Base-by-base conservation (phyloP, 2,113 vertebrate genomes). In the Otis tarda region DNA sequence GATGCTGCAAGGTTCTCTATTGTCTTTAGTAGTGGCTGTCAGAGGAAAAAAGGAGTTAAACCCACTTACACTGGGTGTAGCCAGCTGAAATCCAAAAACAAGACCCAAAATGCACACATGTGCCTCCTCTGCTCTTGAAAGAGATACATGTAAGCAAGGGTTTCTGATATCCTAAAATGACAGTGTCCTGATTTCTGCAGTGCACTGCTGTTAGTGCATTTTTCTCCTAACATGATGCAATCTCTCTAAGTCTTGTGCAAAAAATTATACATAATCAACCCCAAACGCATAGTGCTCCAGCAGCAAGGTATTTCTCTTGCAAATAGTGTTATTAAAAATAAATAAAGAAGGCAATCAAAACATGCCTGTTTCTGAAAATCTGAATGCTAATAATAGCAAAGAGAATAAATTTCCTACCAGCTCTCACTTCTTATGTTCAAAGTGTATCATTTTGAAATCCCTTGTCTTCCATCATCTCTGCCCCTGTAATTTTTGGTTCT, bases 281-380 rank as follows among this genome's bases (percentile, higher is more conserved):
- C 43, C 49, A 95, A 90, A 75, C 0, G 8, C 61, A n/a, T 0
- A 0, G 71, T 68, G 41, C 41, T 90, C 65, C 49, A 93, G 73
- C 41, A 86, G 75, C 33, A 64, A 27, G n/a, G 41, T 55, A 83
- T 52, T 80, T 86, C 52, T 86, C 45, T 65, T 83, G 76, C 37
- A 88, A 83, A 90, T 14, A 76, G 37, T 68, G 61, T 69, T 92
- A 71, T 93, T 96, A 90, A 92, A 94, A 94, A 93, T 86, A 86
- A 90, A 92, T 83, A 92, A 83, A 87, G 61, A 13, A 94, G 65
- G 69, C 35, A 87, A 96, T 78, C 70, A 87, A 92, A 96, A 76
- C 77, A 82, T 57, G 24, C 28, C 77, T 95, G 21, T 82, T 89
- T 87, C 61, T 94, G 94, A 82, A 93, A 83, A 69, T 21, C 64